Base-by-base conservation (phyloP, 2,113 vertebrate species). In the Gopherus evgoodei region DNA sequence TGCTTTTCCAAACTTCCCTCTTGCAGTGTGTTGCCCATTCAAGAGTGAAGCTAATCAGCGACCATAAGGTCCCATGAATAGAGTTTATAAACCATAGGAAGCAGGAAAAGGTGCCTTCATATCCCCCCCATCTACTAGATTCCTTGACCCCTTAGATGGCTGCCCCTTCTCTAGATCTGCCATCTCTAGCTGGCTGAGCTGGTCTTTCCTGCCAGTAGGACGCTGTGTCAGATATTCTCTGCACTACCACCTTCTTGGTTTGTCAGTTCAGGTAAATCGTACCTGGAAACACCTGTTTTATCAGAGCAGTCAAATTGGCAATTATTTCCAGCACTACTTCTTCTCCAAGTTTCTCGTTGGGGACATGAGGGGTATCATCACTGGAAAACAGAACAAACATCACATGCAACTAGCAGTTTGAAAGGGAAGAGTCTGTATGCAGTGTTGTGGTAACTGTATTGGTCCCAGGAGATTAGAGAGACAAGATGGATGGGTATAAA, bases 331-430 rank as follows among this genome's bases (percentile, higher is more conserved):
- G 87, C 84, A 99, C 99, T 0, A 93, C 93, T 1, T 98, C 97
- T 93, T 99, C 99, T 84, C 99, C 98, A 1, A 99, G 98, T 59
- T 98, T 95, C 91, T 99, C 98, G 7, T 99, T 57, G 3, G 99
- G 98, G 50, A 99, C 98, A 0, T 99, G 99, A 25, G 99, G 99
- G 0, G 99, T 99, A 95, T 99, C 99, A 91, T 99, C 99, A 8
- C 99, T 99, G 97, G 83, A 94, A 93, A 91, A 69, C 35, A 89
- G 50, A 56, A 87, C 5, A 81, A 29, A 75, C 54, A 24, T 19
- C n/a, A 1, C 22, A 38, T 72, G 53, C 69, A 21, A 65, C 38
- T 47, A 75, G 56, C 17, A 65, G 29, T 38, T 29, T 11, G 16
- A 21, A 49, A 4, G 11, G 44, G 35, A 78, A 54, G 22, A 16